Conservation (phyloP, 2,797 vertebrate species). For the Ceryle rudis region DNA sequence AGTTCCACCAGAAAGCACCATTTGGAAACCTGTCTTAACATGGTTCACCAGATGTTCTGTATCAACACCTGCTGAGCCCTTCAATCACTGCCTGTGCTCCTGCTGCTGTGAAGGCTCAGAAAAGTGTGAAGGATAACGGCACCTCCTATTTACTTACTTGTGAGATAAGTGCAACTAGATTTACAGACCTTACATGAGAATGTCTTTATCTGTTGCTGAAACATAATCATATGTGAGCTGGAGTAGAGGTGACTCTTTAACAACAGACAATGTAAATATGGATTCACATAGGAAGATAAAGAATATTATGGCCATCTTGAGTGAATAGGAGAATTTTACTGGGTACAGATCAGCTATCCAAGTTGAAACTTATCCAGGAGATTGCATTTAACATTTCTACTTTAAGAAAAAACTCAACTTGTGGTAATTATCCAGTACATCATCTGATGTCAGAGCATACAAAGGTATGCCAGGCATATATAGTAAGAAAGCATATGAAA, state of each 20-base stretch:
- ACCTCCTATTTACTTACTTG: neutral
- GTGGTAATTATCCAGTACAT: rapidly evolving
- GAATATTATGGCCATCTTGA: neutral
- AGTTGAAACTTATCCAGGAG: neutral
- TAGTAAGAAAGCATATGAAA: neutral
- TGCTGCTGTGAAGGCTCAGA: neutral
- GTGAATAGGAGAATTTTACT: neutral
- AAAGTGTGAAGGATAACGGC: neutral
- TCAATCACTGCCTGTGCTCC: neutral
- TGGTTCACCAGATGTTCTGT: constrained; percentile 11
- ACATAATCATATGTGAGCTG: neutral
- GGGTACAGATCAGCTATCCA: neutral
- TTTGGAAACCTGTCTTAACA: constrained; percentile 12
- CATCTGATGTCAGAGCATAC: neutral
- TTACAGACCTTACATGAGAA: neutral
- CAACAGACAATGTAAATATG: neutral
- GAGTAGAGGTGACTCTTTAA: neutral
- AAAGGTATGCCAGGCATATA: neutral
- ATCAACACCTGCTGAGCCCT: constrained; percentile 9
- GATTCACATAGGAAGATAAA: neutral
- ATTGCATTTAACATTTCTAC: neutral
- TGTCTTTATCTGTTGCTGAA: neutral
- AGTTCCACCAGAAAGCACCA: constrained; percentile 9
- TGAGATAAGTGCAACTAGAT: neutral
- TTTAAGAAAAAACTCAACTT: neutral